Conservation (phyloP, 2,888 invertebrate genomes). For the Coronaproctus castanopsis region DNA sequence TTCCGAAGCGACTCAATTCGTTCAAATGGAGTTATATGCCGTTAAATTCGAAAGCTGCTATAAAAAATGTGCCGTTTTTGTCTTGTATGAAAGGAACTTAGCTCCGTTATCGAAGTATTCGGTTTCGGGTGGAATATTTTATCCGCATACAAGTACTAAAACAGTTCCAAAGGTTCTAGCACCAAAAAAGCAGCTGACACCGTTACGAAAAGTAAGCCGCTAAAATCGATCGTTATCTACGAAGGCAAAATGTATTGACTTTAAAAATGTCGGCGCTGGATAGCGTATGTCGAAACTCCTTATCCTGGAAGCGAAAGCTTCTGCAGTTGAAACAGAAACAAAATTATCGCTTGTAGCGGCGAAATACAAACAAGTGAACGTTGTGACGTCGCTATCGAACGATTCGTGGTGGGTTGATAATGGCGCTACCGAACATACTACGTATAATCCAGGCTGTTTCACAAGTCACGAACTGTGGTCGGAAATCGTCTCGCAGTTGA, state of each 20-base stretch:
- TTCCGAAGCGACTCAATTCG: too few relatives aligned
- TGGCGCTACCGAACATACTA: not conserved
- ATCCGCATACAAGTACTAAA: not conserved
- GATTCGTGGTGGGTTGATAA: not conserved
- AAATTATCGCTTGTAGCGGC: too few relatives aligned
- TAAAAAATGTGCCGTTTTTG: conserved; percentile 4
- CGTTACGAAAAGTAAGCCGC: too few relatives aligned
- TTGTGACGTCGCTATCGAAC: too few relatives aligned
- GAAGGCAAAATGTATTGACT: conserved; percentile 11
- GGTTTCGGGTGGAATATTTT: not conserved
- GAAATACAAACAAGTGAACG: too few relatives aligned
- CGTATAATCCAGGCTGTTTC: not conserved
- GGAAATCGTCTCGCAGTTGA: not conserved
- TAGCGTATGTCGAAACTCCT: conserved; percentile 11
- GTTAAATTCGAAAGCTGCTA: conserved; percentile 12
- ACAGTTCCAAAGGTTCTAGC: too few relatives aligned
- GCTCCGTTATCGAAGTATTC: conserved; percentile 6
- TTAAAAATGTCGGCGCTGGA: conserved; percentile 7
- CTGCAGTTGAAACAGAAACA: not conserved
- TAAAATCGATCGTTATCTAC: conserved; percentile 1
- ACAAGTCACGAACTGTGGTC: not conserved
- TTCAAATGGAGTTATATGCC: conserved; percentile 14
- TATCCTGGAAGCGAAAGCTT: conserved; percentile 6
- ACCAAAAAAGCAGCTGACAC: too few relatives aligned
- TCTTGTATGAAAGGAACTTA: conserved; percentile 13